Percentiles rank a stretch among this genome's conserved stretches.
phyloP scores from a whole-genome alignment of 2,797 vertebrate genomes.

The Muraenolepis orangiensis region DNA sequence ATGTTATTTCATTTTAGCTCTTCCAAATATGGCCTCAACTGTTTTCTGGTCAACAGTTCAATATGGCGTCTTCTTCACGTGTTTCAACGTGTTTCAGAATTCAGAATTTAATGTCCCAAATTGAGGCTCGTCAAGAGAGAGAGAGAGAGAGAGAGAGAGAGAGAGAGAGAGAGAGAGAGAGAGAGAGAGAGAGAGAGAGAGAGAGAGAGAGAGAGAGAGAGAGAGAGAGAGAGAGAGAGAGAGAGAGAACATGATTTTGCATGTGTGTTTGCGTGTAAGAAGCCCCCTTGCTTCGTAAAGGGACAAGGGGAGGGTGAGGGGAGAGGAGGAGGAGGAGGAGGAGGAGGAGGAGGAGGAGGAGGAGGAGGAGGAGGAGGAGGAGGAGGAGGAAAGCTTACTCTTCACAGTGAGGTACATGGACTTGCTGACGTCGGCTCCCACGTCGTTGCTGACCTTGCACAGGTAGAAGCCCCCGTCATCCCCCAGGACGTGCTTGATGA shows the following conservation, averaged over 20 bases:
- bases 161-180: constrained; percentile 10
- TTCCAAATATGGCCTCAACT: too few species aligned
- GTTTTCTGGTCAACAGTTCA: too few species aligned
- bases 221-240: constrained; percentile 6
- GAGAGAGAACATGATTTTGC: neutral
- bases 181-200: constrained; percentile 8
- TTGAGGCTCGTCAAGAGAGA: too few species aligned
- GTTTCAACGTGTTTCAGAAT: too few species aligned
- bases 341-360: too few species aligned
- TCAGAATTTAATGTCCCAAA: too few species aligned
- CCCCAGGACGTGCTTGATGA: constrained; percentile 96
- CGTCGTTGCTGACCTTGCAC: constrained; percentile 99
- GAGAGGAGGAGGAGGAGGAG: too few species aligned
- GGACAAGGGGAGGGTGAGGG: too few species aligned
- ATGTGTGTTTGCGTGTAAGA: neutral
- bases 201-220: constrained; percentile 11
- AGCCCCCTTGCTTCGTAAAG: neutral
- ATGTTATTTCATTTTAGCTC: too few species aligned
- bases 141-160: constrained; percentile 9
- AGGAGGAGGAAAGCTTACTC: constrained; percentile 54
- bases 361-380: neutral
- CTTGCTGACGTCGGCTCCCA: constrained; percentile 99
- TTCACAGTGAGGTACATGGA: constrained; percentile 97
- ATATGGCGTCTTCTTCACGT: too few species aligned
- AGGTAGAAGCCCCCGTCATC: constrained; percentile 99